Evolutionary conservation across 2,797 vertebrate genomes (phyloP).

Genomic region (Neoniphon sammara): DNA sequence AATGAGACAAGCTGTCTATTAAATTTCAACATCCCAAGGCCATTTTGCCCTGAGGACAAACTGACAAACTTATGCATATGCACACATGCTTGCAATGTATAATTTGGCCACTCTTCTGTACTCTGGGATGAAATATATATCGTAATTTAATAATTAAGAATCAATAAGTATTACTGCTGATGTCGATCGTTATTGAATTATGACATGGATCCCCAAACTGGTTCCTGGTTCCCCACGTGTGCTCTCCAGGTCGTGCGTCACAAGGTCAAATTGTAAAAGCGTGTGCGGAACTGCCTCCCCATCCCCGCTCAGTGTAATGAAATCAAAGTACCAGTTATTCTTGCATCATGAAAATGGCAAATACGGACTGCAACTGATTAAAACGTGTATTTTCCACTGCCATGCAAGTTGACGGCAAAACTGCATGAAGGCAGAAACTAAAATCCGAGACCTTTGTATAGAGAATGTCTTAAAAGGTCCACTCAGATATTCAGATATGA

Average conservation of each 20-base stretch:
- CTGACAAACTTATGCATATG: background rate
- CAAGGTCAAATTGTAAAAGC: conserved; percentile 83
- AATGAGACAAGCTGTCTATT: too few relatives aligned
- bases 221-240: conserved; percentile 72
- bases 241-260: conserved; percentile 75
- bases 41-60: background rate
- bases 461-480: background rate
- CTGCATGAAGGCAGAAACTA: background rate
- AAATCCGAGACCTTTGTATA: background rate
- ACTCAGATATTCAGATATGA: conserved; percentile 17
- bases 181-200: conserved; percentile 6
- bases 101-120: background rate
- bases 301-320: conserved; percentile 16
- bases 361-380: too few relatives aligned
- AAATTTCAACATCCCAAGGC: too few relatives aligned
- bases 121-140: too few relatives aligned
- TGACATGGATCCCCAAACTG: background rate
- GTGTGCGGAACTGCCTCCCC: conserved; percentile 59
- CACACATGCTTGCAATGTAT: background rate
- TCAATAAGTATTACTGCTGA: too few relatives aligned
- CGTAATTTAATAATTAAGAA: background rate
- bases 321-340: background rate
- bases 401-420: background rate
- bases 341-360: background rate
- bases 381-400: too few relatives aligned